Conservation (phyloP, 2,113 vertebrate genomes). For the Dipodomys ordii region DNA sequence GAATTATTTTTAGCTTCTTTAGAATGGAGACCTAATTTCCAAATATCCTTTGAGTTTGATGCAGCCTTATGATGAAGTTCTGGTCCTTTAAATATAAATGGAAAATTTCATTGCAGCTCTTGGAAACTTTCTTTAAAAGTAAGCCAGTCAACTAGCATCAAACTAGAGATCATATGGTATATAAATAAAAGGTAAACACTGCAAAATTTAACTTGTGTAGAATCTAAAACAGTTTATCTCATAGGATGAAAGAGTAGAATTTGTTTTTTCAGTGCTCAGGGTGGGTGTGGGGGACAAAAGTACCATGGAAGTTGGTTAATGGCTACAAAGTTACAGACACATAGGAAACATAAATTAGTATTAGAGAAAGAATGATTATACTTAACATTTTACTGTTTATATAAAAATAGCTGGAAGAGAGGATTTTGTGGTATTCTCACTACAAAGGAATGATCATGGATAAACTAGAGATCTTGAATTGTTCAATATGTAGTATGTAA, state of each 20-base stretch:
- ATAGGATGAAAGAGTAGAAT: too few species aligned
- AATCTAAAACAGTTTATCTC: neutral
- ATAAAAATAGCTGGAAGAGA: neutral
- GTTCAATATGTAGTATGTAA: neutral
- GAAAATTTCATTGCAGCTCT: neutral
- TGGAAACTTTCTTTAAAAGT: neutral
- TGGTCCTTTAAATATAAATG: neutral
- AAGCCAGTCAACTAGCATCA: neutral
- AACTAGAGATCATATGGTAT: neutral
- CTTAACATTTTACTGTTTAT: neutral
- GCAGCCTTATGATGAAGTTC: neutral
- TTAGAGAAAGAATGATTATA: neutral
- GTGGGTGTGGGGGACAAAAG: neutral
- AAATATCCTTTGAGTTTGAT: neutral
- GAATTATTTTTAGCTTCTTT: neutral
- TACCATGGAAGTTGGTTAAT: neutral
- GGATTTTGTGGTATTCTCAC: neutral
- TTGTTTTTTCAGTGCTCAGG: neutral
- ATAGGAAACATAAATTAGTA: neutral
- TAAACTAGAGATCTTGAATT: neutral
- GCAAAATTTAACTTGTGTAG: neutral
- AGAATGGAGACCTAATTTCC: neutral
- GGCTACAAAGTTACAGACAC: neutral
- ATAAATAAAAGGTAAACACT: neutral
- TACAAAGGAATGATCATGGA: neutral